phyloP scores from a whole-genome alignment of 1,140 invertebrate genomes.

The Drosophila orosa region DNA sequence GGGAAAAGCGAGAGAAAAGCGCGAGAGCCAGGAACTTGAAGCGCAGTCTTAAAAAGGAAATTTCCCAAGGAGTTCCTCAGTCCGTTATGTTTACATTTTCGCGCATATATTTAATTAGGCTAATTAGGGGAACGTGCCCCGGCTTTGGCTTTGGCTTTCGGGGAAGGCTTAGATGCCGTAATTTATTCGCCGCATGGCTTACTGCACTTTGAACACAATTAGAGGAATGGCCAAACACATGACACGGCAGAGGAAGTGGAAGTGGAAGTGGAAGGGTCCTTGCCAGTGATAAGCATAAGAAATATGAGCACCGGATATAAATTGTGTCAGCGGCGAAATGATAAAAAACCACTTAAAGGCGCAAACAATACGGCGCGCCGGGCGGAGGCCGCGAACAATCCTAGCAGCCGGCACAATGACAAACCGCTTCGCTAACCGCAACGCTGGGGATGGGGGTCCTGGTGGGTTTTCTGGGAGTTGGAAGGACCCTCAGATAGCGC shows the following conservation, averaged over 20 bases:
- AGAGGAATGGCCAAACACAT: slow-evolving; percentile 69
- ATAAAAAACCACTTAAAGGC: slow-evolving; percentile 84
- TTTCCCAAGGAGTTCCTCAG: slow-evolving; percentile 46
- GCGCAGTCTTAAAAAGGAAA: slow-evolving; percentile 43
- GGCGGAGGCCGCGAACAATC: slow-evolving; percentile 44
- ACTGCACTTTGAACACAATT: slow-evolving; percentile 78
- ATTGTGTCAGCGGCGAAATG: slow-evolving; percentile 84
- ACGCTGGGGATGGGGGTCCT: slow-evolving; percentile 14
- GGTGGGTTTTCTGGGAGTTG: neutral
- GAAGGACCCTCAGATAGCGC: slow-evolving; percentile 46
- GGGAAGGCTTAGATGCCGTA: slow-evolving; percentile 58
- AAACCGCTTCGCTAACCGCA: slow-evolving; percentile 80
- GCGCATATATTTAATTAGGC: slow-evolving; percentile 78
- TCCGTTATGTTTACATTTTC: slow-evolving; percentile 72
- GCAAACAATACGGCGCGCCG: slow-evolving; percentile 77
- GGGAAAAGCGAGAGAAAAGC: neutral
- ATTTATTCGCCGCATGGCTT: slow-evolving; percentile 75
- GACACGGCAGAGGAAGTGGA: slow-evolving; percentile 31
- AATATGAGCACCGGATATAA: slow-evolving; percentile 84
- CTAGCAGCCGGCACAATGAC: slow-evolving; percentile 77
- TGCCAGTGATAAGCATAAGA: slow-evolving; percentile 80
- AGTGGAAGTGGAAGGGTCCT: too few relatives aligned
- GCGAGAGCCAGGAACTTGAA: slow-evolving; percentile 31
- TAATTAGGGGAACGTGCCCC: slow-evolving; percentile 78
- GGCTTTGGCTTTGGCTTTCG: too few relatives aligned